These are phyloP conservation scores for Mesaphorura yosii DNA, from an alignment of 1,140 invertebrate species.

Conservation along the genomic window DNA sequence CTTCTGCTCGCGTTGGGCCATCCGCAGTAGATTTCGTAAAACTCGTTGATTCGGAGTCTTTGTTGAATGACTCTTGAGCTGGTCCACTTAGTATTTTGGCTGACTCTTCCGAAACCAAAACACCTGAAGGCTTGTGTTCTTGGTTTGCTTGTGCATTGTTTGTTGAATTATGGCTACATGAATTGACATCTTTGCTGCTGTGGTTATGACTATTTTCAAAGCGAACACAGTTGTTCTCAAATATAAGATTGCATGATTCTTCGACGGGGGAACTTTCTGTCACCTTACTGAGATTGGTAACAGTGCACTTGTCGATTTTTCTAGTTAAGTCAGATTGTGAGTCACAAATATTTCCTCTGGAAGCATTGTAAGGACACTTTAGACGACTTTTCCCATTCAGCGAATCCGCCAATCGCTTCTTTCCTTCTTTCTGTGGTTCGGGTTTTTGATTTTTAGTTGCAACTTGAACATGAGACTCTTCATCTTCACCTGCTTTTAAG, in stretches of 20 bases:
- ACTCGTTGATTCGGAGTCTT: too few species aligned
- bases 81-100: too few species aligned
- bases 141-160: too few species aligned
- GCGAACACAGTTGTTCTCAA: constrained; percentile 18
- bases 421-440: constrained; percentile 8
- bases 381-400: constrained; percentile 16
- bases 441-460: constrained; percentile 12
- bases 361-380: constrained; percentile 25
- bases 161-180: neutral
- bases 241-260: constrained; percentile 23
- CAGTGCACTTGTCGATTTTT: neutral
- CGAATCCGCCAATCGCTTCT: constrained; percentile 9
- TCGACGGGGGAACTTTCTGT: neutral
- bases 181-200: neutral
- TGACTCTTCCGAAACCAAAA: neutral
- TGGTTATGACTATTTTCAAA: constrained; percentile 16
- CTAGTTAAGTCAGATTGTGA: too few species aligned
- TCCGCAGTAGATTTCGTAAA: too few species aligned
- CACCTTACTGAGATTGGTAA: neutral
- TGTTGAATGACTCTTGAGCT: too few species aligned
- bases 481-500: constrained; percentile 3
- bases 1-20: too few species aligned
- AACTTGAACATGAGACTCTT: neutral
- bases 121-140: too few species aligned
- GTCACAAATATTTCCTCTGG: neutral